Evolutionary conservation across 2,888 invertebrate genomes (phyloP), one percentile per base, ranked within the genome.

Genomic region (Odiellus spinosus): DNA sequence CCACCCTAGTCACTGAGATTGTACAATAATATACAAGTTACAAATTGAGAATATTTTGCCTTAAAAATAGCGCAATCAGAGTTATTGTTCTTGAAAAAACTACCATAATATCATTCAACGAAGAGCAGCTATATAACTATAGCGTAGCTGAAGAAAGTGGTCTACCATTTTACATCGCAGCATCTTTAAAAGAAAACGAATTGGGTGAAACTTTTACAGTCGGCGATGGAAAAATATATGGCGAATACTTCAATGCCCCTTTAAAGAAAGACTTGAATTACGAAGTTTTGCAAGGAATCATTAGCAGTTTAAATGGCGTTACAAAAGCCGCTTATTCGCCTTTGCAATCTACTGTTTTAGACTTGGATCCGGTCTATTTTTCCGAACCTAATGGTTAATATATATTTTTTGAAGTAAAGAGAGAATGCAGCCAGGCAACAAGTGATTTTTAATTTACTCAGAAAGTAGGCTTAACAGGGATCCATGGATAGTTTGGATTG

Each of bases 111-210:
- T 75, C 73, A 17, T 79, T 76, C 59, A 76, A 74, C 53, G 68
- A 67, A 46, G 73, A 74, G 33, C 71, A 70, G 44, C 70, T 78
- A 14, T 73, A 73, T n/a, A 74, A 77, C 59, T 78, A 76, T 65
- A 66, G 76, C 47, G 73, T 74, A 58, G 78, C 88, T 0, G 67
- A 68, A 44, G 72, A 74, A 38, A 75, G 79, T 51, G 80, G 78
- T 1, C 63, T 78, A 3, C 76, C 78, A 2, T 87, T 83, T 63
- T 90, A 90, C 61, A 78, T 88, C 26, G 74, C 85, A 5, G 88
- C 83, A 1, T 82, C 85, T 64, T 66, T 90, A 50, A 73, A 76
- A 46, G 76, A 79, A 35, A 55, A 70, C 63, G 73, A 76, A 51
- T 72, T 77, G 10, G 67, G 74, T 39, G 71, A 73, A 56, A 71